Base-by-base conservation (phyloP, 2,888 invertebrate genomes). In the Habroteleia sp. region DNA sequence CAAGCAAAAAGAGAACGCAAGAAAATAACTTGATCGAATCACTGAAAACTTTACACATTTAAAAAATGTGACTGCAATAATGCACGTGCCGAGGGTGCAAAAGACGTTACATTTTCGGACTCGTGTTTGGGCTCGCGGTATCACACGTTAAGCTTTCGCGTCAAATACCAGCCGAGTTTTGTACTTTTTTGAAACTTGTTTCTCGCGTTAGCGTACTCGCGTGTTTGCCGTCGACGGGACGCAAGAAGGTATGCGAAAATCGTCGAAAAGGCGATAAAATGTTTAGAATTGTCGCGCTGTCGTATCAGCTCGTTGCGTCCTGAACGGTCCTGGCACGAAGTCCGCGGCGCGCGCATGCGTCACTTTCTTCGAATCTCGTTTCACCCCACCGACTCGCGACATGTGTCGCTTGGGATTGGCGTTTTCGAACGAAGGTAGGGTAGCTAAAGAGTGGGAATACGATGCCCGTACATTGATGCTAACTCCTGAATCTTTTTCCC, bases 311-410 rank as follows among this genome's bases (percentile, higher is more conserved):
- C 42, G 52, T 42, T 29, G 48, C 23, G 14, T 31, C 68, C 37
- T 44, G 48, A 33, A 10, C 41, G 2, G 14, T 66, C 56, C 56
- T 48, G 48, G 56, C 66, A 41, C 48, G 25, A 37, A 39, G 11
- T 27, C 17, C 10, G 6, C 2, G 48, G 11, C 20, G 17, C 44
- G 73, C 73, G 65, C 73, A 65, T 73, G 73, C 65, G 73, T 50
- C 10, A 50, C 65, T 65, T 73, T 65, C 73, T 60, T 65, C 33
- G 63, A 50, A 56, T 73, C 65, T 65, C 13, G 41, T 41, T 60
- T 39, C 7, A 44, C 66, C 62, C 60, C 66, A 50, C 56, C 58
- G 8, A 7, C 14, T 10, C 10, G 7, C 13, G 29, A 11, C 11
- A 33, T n/a, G 13, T 6, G 10, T 1, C 14, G 23, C 20, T 25